Evolutionary conservation across 2,888 invertebrate species (phyloP).

Genomic region (Scotopteryx bipunctaria): DNA sequence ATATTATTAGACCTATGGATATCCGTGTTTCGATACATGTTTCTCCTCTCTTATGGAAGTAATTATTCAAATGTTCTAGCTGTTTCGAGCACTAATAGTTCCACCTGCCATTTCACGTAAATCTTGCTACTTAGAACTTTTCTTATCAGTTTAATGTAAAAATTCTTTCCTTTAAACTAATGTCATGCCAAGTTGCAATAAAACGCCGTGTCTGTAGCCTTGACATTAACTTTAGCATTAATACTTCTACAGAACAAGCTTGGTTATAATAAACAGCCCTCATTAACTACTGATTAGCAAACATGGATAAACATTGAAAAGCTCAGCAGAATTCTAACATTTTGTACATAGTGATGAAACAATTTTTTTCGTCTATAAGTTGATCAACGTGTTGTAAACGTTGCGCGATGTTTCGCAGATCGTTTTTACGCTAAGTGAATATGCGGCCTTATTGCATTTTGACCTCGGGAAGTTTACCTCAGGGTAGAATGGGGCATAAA

Average conservation of each 20-base stretch:
- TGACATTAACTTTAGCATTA: constrained; percentile 18
- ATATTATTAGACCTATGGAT: background rate
- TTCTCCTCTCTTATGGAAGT: no score
- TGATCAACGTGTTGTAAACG: background rate
- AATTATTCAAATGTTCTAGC: no score
- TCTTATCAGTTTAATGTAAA: background rate
- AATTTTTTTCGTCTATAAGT: background rate
- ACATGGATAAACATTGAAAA: no score
- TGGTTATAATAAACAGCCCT: no score
- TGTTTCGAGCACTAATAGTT: no score
- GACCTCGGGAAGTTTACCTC: constrained; percentile 29
- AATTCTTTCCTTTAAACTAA: background rate
- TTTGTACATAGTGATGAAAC: no score
- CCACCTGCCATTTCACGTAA: no score
- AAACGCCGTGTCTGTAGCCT: constrained; percentile 23
- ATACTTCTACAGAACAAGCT: background rate
- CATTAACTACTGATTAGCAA: no score
- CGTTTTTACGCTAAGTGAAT: background rate
- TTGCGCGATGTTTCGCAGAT: background rate
- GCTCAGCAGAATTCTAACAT: no score
- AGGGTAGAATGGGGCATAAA: constrained; percentile 32
- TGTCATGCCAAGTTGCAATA: constrained; percentile 18
- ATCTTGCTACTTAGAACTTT: background rate
- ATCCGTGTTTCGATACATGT: background rate
- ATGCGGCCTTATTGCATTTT: constrained; percentile 35